These are phyloP conservation scores for Drosophila pseudoobscura DNA, from an alignment of 1,140 invertebrate species.

Conservation along the genomic window DNA sequence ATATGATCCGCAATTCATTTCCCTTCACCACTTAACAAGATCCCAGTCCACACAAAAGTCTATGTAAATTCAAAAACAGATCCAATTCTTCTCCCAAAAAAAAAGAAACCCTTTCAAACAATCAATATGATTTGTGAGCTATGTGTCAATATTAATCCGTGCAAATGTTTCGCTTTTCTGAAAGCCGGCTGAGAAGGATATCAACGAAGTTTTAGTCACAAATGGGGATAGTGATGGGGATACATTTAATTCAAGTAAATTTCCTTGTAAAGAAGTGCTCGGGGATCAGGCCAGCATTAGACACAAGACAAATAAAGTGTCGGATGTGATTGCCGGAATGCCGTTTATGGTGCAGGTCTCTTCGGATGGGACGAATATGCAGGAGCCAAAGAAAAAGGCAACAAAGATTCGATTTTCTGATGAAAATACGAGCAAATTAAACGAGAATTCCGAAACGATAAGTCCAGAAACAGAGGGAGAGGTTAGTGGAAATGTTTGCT, in stretches of 20 bases:
- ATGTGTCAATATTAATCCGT: too few species aligned
- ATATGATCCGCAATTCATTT: background rate
- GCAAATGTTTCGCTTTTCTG: slow-evolving; percentile 6
- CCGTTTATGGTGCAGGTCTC: slow-evolving; percentile 22
- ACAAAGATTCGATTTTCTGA: slow-evolving; percentile 44
- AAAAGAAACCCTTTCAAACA: too few species aligned
- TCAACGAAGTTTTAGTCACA: slow-evolving; percentile 26
- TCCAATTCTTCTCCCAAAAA: background rate
- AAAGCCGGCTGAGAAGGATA: slow-evolving; percentile 60
- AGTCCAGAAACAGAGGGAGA: slow-evolving; percentile 9
- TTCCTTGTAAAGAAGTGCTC: background rate
- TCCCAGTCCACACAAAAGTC: too few species aligned
- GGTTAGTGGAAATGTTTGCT: slow-evolving; percentile 35
- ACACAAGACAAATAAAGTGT: slow-evolving; percentile 68
- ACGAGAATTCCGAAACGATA: slow-evolving; percentile 25
- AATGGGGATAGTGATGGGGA: slow-evolving; percentile 25
- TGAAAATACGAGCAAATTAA: slow-evolving; percentile 31
- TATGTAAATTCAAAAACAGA: background rate
- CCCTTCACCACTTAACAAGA: background rate
- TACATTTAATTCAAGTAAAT: slow-evolving; percentile 23
- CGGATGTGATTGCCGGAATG: slow-evolving; percentile 47
- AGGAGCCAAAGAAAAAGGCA: background rate
- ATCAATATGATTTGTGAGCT: too few species aligned
- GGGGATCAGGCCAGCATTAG: slow-evolving; percentile 48
- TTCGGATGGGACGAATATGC: background rate